Evolutionary conservation across 2,888 invertebrate species (phyloP), one percentile per base, ranked within the genome.

Genomic region (Bimastos eiseni): DNA sequence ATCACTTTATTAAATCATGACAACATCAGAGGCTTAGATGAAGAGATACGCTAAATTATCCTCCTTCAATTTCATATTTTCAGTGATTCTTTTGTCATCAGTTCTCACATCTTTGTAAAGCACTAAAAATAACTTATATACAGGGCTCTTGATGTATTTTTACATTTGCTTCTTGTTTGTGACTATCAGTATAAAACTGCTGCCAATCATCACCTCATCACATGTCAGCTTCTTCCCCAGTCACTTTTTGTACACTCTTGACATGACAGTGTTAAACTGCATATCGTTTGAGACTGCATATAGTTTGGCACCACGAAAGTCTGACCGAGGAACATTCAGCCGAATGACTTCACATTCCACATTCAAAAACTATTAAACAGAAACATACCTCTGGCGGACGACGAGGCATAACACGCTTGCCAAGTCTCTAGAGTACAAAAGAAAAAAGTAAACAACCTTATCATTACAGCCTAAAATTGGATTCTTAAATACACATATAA

Each of bases 381-480:
- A 70, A 8, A 30, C 70, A n/a, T 89, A 49, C 89, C 41, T 89
- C 41, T 24, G 33, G 33, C 33, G 49, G 89, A 89, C 49, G 90
- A n/a, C 44, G 91, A 38, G 84, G 91, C 55, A 83, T 70, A n/a
- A 89, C 83, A 33, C 90, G 84, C 88, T 90, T 91, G 70, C 91
- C 91, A n/a, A 91, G 88, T 30, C 91, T 86, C 91, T 91, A 44
- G 49, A 89, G n/a, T 49, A 44, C 83, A 36, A 89, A 83, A 41
- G 34, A 83, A n/a, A 44, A n/a, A 91, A 33, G 34, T n/a, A 36
- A 83, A 38, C 24, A 24, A 33, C 84, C n/a, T 49, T 36, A 21
- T 88, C 34, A 37, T 37, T 38, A 88, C 24, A 24, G 11, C 34
- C 33, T 44, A 33, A 41, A 33, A 19, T 83, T 83, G 70, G 33